Evolutionary conservation across 1,140 invertebrate genomes (phyloP).

Genomic region (Geopemphigus sp.): DNA sequence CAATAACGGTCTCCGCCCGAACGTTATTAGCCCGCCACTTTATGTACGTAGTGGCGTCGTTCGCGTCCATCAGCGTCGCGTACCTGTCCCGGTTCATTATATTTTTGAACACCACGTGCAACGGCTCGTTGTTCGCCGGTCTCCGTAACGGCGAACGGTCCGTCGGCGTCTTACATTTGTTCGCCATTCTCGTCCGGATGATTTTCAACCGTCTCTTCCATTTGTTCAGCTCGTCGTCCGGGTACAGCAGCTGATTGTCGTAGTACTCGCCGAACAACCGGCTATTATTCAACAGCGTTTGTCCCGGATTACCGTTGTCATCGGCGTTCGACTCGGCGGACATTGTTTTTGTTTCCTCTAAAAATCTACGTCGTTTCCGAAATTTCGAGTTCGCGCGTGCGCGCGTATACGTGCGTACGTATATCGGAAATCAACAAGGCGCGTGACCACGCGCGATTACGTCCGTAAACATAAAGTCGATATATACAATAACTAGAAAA

Average conservation of each 20-base stretch:
- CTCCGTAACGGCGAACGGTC: not conserved
- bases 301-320: too few species aligned
- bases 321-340: too few species aligned
- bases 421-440: too few species aligned
- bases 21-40: not conserved
- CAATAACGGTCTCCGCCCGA: not conserved
- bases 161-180: not conserved
- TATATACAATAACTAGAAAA: too few species aligned
- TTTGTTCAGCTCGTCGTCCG: not conserved
- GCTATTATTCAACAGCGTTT: too few species aligned
- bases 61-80: not conserved
- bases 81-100: not conserved
- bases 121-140: not conserved
- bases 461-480: too few species aligned
- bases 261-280: too few species aligned
- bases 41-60: not conserved
- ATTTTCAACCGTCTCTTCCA: not conserved
- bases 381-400: too few species aligned
- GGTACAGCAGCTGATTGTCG: not conserved
- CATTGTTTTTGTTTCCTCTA: too few species aligned
- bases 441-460: too few species aligned
- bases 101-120: not conserved
- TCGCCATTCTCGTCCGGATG: not conserved
- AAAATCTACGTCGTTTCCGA: too few species aligned
- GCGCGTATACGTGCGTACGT: too few species aligned